These are phyloP conservation scores for Lycophotia porphyrea DNA, from an alignment of 2,888 invertebrate genomes.

Conservation along the genomic window DNA sequence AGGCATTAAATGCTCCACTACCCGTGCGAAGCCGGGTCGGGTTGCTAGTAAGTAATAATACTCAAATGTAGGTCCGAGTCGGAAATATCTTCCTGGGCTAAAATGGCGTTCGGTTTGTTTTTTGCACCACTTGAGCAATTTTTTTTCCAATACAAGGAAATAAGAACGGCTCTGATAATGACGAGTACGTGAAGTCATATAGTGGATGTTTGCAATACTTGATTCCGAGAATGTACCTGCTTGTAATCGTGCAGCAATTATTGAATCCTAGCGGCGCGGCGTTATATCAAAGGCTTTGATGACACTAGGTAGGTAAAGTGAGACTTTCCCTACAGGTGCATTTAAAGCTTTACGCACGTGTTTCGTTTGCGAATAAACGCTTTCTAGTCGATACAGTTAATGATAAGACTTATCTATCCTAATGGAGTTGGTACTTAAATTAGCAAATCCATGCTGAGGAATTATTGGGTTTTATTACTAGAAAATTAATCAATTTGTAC, in stretches of 20 bases:
- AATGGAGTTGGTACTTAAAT: neutral
- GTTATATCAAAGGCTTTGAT: conserved; percentile 43
- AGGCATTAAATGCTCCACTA: too few relatives aligned
- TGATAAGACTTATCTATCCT: neutral
- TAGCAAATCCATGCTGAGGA: neutral
- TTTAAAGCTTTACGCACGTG: conserved; percentile 30
- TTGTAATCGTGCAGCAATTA: conserved; percentile 34
- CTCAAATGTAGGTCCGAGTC: neutral
- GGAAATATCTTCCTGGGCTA: neutral
- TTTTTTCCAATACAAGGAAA: neutral
- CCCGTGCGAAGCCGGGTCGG: too few relatives aligned
- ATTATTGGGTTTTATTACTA: neutral
- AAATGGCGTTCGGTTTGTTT: neutral
- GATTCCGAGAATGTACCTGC: conserved; percentile 6
- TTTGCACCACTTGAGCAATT: neutral
- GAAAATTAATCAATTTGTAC: neutral
- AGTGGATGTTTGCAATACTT: conserved; percentile 2
- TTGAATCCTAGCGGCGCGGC: conserved; percentile 39
- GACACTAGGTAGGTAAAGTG: conserved; percentile 30
- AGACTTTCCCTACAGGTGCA: conserved; percentile 53
- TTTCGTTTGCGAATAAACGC: conserved; percentile 39
- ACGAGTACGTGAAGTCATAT: conserved; percentile 3
- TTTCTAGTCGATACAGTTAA: conserved; percentile 27
- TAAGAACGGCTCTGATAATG: neutral
- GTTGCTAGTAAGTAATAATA: too few relatives aligned